Percentiles rank a stretch among this genome's conserved stretches.
phyloP scores from a whole-genome alignment of 2,888 invertebrate species.

The Archips xylosteana region DNA sequence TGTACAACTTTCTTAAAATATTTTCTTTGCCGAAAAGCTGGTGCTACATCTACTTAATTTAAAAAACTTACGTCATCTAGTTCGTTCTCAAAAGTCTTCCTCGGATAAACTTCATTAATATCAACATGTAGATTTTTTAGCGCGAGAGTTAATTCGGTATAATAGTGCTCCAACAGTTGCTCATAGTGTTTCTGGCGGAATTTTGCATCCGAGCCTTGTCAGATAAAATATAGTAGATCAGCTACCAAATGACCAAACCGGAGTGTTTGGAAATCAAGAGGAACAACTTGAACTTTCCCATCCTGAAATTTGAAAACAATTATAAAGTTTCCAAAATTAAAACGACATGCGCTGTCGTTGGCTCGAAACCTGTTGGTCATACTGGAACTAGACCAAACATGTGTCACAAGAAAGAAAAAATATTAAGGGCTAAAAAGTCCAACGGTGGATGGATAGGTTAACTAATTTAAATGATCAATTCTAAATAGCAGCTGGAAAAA shows the following conservation, averaged over 20 bases:
- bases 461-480: too few relatives aligned
- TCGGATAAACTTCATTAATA: conserved; percentile 5
- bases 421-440: too few relatives aligned
- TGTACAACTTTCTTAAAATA: too few relatives aligned
- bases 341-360: too few relatives aligned
- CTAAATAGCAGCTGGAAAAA: too few relatives aligned
- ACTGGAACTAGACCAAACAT: too few relatives aligned
- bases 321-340: too few relatives aligned
- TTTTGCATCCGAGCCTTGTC: conserved; percentile 3
- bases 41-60: too few relatives aligned
- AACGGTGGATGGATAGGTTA: too few relatives aligned
- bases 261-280: conserved; percentile 43
- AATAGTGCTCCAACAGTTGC: neutral
- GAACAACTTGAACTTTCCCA: conserved; percentile 49
- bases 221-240: conserved; percentile 10
- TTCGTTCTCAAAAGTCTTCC: neutral
- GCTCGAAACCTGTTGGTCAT: too few relatives aligned
- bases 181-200: conserved; percentile 2
- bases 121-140: conserved; percentile 4
- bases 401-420: too few relatives aligned
- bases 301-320: conserved; percentile 43
- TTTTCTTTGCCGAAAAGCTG: too few relatives aligned
- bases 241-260: neutral
- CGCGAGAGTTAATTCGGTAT: neutral
- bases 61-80: conserved; percentile 7